phyloP scores from a whole-genome alignment of 2,797 vertebrate species.

The Odontamblyopus rebecca region DNA sequence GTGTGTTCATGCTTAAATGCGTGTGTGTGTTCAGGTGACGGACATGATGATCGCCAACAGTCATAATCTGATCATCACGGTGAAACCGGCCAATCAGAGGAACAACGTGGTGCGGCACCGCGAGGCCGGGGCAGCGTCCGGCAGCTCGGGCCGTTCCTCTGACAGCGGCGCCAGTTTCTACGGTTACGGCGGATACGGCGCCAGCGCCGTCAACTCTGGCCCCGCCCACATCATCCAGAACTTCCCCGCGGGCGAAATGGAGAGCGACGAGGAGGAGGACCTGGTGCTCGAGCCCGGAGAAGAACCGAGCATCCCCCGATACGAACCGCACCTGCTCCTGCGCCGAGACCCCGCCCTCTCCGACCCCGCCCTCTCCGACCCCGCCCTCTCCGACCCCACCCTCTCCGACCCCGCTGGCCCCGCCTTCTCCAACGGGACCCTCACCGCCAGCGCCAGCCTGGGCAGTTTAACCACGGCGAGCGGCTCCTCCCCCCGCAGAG shows the following conservation, averaged over 20 bases:
- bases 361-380: no score
- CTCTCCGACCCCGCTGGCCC: no score
- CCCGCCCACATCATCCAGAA: slow-evolving; percentile 3
- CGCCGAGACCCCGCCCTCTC: background rate
- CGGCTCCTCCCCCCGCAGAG: background rate
- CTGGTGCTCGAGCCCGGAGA: background rate
- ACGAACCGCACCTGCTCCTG: background rate
- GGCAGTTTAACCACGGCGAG: background rate
- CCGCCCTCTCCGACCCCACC: background rate
- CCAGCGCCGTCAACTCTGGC: background rate
- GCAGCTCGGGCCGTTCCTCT: background rate
- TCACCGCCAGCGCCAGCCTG: background rate
- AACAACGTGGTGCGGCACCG: slow-evolving; percentile 80
- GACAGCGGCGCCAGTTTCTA: background rate
- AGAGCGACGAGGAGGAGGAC: slow-evolving; percentile 1
- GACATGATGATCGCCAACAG: slow-evolving; percentile 99
- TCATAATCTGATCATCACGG: slow-evolving; percentile 95
- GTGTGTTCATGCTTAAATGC: no score
- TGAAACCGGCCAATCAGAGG: slow-evolving; percentile 94
- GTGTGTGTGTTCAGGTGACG: slow-evolving; percentile 80
- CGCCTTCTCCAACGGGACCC: background rate
- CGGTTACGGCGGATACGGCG: background rate
- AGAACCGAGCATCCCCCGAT: background rate
- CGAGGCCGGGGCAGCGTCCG: background rate
- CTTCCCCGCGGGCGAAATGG: background rate